Base-by-base conservation (phyloP, 2,113 vertebrate species). In the Solenodon paradoxus region DNA sequence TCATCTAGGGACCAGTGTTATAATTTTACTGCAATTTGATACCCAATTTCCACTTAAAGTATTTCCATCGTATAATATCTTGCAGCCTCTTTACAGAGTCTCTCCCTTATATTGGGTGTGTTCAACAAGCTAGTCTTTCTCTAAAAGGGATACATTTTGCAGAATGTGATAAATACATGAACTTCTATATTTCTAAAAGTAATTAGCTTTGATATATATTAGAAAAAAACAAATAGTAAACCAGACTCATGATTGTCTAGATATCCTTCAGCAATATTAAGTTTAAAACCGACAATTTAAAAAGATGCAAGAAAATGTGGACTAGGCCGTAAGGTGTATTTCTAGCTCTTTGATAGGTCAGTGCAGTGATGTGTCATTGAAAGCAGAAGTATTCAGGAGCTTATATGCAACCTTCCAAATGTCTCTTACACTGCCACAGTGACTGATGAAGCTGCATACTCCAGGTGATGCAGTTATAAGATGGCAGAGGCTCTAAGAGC, bases 71-170 rank as follows among this genome's bases (percentile, higher is more conserved):
- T 49, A 5, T 0, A 74, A 9, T 9, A 5, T 74, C 72, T 68
- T 66, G 35, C 24, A 28, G 12, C 5, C 40, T 92, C 32, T 38
- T 24, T 49, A 7, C 2, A 1, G 40, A 5, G 9, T 38, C 10
- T 55, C n/a, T 53, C 3, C 11, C 40, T 0, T 0, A 7, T 4
- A 15, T 26, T 10, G 1, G 15, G 4, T 53, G 22, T 0, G 16
- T 19, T 64, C 51, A 51, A 28, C 45, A 82, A 59, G 22, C 32
- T 11, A 16, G 0, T 40, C 51, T 64, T 35, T 81, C 74, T 49
- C 68, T n/a, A 40, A 63, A 74, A 38, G 53, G 17, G 59, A 57
- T 12, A 59, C 16, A 4, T 12, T 64, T 61, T 61, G 17, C 59
- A 82, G 22, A 10, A 72, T 10, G 22, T 17, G 35, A 78, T 51